Evolutionary conservation across 2,888 invertebrate species (phyloP).

Genomic region (Globia sparganii): DNA sequence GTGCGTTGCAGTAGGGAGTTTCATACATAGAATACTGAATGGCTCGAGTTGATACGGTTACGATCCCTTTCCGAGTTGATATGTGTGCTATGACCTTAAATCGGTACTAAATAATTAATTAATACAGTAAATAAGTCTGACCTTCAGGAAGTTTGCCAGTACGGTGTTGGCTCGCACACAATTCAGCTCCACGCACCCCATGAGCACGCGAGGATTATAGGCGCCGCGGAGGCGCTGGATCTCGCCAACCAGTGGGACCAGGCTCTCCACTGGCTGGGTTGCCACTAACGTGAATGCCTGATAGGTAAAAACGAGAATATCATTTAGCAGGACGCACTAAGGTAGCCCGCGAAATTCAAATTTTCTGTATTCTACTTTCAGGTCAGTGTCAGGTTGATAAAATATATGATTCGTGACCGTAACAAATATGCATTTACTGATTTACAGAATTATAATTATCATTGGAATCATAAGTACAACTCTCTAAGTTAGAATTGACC

Average conservation of each 20-base stretch:
- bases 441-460: neutral
- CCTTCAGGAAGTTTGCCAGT: conserved; percentile 91
- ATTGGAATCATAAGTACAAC: neutral
- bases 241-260: conserved; percentile 93
- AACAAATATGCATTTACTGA: neutral
- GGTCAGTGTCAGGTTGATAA: neutral
- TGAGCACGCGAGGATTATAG: conserved; percentile 83
- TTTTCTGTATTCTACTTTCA: neutral
- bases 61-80: too few relatives aligned
- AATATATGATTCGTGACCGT: neutral
- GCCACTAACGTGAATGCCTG: conserved; percentile 85
- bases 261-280: conserved; percentile 92
- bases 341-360: neutral
- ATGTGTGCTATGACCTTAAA: too few relatives aligned
- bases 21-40: too few relatives aligned
- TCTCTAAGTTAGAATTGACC: neutral
- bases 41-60: too few relatives aligned
- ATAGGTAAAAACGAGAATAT: neutral
- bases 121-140: conserved; percentile 5
- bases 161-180: conserved; percentile 93
- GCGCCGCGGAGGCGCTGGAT: conserved; percentile 90
- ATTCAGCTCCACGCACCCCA: conserved; percentile 93
- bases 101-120: neutral
- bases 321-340: too few relatives aligned
- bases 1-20: too few relatives aligned